Base-by-base conservation (phyloP, 2,797 vertebrate species). In the Chaetophractus vellerosus region DNA sequence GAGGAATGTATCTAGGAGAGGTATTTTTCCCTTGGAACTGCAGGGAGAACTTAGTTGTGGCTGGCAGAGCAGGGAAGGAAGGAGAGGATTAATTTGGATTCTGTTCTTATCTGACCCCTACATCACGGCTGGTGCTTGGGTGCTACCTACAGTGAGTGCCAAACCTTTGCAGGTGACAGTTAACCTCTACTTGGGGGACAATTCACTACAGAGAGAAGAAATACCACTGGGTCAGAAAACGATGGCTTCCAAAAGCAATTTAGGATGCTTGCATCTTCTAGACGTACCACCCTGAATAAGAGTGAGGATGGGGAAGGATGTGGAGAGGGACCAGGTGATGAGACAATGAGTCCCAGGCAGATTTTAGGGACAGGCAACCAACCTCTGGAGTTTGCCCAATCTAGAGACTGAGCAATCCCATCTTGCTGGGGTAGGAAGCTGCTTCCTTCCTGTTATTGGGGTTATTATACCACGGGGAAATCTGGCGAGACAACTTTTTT, bases 301-400 rank as follows among this genome's bases (percentile, higher is more conserved):
- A 72, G 33, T 12, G 28, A 66, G 71, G 28, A 26, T 14, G 2
- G 11, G 3, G 16, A 36, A 9, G 6, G 5, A 16, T 2, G 18
- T 2, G 15, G 15, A 33, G n/a, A 69, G 59, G 48, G 45, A 8
- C 38, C 59, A 18, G 55, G 10, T 6, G 15, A 52, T 19, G 64
- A 28, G 26, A 41, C 21, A 41, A 2, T 8, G 50, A 52, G 24
- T 36, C 10, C 19, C 1, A 15, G 50, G 50, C 23, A 31, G 57
- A 21, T 50, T 28, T 36, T 9, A 24, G 24, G 0, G 24, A n/a
- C 14, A 24, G 10, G 69, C 0, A 0, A n/a, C 31, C 0, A 0
- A n/a, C 31, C 57, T 63, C 41, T 9, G 48, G 18, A 36, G 33
- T 33, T 71, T 33, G 23, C 64, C 50, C 10, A n/a, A 31, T n/a